These are phyloP conservation scores for Anoplophora glabripennis DNA, from an alignment of 1,140 invertebrate genomes.

Conservation along the genomic window DNA sequence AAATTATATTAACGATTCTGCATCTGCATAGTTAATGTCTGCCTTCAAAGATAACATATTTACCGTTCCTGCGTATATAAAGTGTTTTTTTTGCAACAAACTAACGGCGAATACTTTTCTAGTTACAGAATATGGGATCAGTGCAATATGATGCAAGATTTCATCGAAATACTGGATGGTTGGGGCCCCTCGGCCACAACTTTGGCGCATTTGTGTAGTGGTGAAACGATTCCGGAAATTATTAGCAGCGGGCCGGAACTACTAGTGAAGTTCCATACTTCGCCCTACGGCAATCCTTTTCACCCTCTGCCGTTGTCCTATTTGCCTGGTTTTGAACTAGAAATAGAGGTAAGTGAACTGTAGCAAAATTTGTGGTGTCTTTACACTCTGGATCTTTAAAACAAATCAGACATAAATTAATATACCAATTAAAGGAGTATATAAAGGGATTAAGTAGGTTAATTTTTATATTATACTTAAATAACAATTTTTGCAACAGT, in stretches of 20 bases:
- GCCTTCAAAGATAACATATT: too few species aligned
- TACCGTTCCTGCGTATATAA: too few species aligned
- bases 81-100: too few species aligned
- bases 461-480: too few species aligned
- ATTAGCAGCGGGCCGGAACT: slow-evolving; percentile 74
- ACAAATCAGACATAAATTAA: background rate
- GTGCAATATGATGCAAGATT: slow-evolving; percentile 77
- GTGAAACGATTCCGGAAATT: slow-evolving; percentile 76
- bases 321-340: slow-evolving; percentile 75
- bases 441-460: too few species aligned
- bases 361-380: background rate
- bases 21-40: too few species aligned
- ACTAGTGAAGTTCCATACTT: slow-evolving; percentile 78
- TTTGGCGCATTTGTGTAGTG: slow-evolving; percentile 76
- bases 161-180: slow-evolving; percentile 79
- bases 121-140: slow-evolving; percentile 71
- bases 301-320: slow-evolving; percentile 74
- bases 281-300: slow-evolving; percentile 77
- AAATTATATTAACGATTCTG: too few species aligned
- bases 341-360: slow-evolving; percentile 65
- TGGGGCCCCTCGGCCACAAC: slow-evolving; percentile 68
- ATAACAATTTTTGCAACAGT: too few species aligned
- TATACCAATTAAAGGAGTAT: too few species aligned
- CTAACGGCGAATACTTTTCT: background rate
- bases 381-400: background rate